Conservation (phyloP, 2,113 vertebrate genomes). For the Dicaeum eximium region DNA sequence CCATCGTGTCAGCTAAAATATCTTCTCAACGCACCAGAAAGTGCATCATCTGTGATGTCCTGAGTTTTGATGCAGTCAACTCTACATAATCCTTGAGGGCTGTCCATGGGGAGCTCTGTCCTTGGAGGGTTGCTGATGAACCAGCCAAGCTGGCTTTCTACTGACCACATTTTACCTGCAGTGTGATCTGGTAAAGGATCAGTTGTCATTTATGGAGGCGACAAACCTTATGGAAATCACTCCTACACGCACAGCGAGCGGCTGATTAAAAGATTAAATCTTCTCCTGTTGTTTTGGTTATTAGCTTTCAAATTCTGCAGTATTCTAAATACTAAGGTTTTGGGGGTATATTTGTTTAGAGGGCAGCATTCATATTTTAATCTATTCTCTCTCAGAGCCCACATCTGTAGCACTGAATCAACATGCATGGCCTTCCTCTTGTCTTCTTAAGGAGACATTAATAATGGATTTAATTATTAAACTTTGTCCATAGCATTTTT, state of each 20-base stretch:
- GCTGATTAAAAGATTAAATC: neutral
- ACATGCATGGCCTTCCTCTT: neutral
- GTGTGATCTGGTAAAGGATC: neutral
- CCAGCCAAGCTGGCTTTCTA: neutral
- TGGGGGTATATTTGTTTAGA: neutral
- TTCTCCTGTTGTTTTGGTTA: neutral
- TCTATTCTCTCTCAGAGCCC: neutral
- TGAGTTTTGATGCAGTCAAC: neutral
- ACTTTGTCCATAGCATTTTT: slow-evolving; percentile 14
- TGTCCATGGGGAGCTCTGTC: neutral
- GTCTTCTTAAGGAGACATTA: slow-evolving; percentile 27
- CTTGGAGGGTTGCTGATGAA: neutral
- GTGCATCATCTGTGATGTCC: neutral
- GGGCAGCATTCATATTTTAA: neutral
- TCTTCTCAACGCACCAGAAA: neutral
- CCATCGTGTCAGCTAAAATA: neutral
- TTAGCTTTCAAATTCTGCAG: neutral
- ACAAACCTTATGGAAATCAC: neutral
- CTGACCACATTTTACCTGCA: neutral
- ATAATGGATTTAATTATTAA: slow-evolving; percentile 64
- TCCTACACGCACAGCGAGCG: neutral
- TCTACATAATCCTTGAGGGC: neutral
- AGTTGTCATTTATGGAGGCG: neutral
- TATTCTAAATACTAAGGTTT: neutral
- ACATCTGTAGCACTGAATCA: neutral